phyloP scores from a whole-genome alignment of 2,797 vertebrate species.

The Cossypha polioptera region DNA sequence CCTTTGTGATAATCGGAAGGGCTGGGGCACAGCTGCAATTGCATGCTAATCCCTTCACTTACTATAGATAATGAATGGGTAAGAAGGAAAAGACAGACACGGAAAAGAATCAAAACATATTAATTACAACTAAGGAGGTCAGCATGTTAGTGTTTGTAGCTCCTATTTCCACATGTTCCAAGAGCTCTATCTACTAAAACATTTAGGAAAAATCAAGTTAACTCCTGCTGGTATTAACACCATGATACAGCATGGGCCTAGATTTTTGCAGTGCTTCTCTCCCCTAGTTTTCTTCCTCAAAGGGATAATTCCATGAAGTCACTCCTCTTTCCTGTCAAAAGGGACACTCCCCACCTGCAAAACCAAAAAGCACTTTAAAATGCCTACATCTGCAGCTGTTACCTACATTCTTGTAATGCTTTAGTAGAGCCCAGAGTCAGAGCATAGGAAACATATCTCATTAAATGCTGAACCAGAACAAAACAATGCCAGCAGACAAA shows the following conservation, averaged over 20 bases:
- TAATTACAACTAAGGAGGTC: constrained; percentile 50
- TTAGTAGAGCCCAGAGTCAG: not conserved
- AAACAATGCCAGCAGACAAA: not conserved
- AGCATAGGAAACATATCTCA: not conserved
- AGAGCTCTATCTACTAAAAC: not conserved
- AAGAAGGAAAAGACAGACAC: constrained; percentile 10
- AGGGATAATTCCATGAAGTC: not conserved
- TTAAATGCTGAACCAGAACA: not conserved
- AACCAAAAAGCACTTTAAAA: not conserved
- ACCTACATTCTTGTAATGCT: not conserved
- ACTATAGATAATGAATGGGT: constrained; percentile 51
- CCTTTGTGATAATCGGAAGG: constrained; percentile 17
- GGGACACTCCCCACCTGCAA: not conserved
- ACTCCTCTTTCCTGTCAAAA: constrained; percentile 6
- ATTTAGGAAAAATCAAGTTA: not conserved
- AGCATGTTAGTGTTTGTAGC: not conserved
- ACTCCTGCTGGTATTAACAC: not conserved
- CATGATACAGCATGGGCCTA: not conserved
- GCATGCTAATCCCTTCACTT: constrained; percentile 42
- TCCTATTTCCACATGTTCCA: not conserved
- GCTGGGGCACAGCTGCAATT: constrained; percentile 41
- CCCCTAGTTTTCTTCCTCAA: not conserved
- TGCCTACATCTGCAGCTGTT: not conserved
- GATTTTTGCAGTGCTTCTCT: not conserved
- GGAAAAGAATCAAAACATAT: constrained; percentile 7